These are phyloP conservation scores for Drosophila histrio DNA, from an alignment of 2,888 invertebrate species.

Conservation along the genomic window DNA sequence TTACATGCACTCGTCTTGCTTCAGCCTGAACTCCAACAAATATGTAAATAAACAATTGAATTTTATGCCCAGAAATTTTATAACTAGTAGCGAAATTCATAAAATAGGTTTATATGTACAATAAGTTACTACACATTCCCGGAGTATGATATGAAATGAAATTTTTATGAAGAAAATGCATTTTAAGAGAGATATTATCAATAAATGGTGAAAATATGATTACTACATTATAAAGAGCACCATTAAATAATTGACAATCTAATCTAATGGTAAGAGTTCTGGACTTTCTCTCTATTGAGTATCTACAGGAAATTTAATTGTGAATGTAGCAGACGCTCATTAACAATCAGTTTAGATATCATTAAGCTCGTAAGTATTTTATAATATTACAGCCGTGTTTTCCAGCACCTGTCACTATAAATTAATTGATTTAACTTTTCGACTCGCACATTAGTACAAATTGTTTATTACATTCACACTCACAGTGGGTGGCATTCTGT, in stretches of 20 bases:
- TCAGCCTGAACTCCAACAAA: slow-evolving; percentile 16
- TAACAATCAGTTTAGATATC: neutral
- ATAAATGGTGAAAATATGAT: neutral
- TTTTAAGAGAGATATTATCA: neutral
- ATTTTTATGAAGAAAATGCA: neutral
- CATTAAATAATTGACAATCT: neutral
- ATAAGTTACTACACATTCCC: neutral
- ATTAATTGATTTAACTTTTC: slow-evolving; percentile 40
- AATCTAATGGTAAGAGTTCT: slow-evolving; percentile 7
- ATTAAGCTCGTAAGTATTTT: slow-evolving; percentile 10
- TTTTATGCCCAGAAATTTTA: slow-evolving; percentile 34
- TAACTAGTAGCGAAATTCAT: slow-evolving; percentile 11
- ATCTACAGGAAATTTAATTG: neutral
- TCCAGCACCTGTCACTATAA: slow-evolving; percentile 25
- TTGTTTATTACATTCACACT: slow-evolving; percentile 39
- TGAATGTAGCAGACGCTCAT: neutral
- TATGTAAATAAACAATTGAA: slow-evolving; percentile 13
- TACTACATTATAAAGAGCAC: neutral
- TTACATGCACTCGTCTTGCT: slow-evolving; percentile 41
- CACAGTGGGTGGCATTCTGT: slow-evolving; percentile 34
- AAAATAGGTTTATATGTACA: neutral
- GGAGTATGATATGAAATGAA: neutral
- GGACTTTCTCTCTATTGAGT: neutral
- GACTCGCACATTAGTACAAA: slow-evolving; percentile 2
- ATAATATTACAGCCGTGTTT: slow-evolving; percentile 1